phyloP scores from a whole-genome alignment of 2,888 invertebrate genomes.

The Habroteleia sp. region DNA sequence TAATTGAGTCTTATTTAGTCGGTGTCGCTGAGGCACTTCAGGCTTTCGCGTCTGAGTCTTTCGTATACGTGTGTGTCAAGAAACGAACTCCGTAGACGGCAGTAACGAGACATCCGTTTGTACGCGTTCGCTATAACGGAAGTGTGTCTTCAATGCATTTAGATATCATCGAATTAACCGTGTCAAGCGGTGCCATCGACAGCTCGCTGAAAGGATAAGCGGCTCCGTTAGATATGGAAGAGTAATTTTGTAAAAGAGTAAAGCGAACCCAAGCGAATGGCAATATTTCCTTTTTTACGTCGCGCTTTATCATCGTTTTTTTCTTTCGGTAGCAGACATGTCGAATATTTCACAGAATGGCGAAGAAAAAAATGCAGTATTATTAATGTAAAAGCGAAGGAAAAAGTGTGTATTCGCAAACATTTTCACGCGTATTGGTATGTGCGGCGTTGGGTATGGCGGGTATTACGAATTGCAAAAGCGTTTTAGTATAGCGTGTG shows the following conservation, averaged over 20 bases:
- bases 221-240: slow-evolving; percentile 16
- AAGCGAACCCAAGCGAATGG: slow-evolving; percentile 27
- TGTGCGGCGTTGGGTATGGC: slow-evolving; percentile 1
- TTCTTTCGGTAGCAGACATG: slow-evolving; percentile 6
- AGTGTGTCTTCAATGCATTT: slow-evolving; percentile 32
- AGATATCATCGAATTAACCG: slow-evolving; percentile 52
- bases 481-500: no score
- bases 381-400: slow-evolving; percentile 17
- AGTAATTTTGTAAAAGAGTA: slow-evolving; percentile 46
- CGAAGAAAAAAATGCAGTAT: slow-evolving; percentile 11
- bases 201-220: slow-evolving; percentile 23
- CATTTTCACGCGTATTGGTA: slow-evolving; percentile 24
- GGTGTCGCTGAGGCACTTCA: slow-evolving; percentile 12
- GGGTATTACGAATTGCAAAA: slow-evolving; percentile 4
- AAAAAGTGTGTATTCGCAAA: slow-evolving; percentile 17
- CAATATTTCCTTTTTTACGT: slow-evolving; percentile 15
- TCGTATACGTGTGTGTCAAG: neutral
- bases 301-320: neutral
- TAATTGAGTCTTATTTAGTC: slow-evolving; percentile 36
- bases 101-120: slow-evolving; percentile 47
- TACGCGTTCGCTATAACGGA: slow-evolving; percentile 13
- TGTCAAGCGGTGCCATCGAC: slow-evolving; percentile 24
- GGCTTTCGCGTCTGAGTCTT: neutral
- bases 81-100: slow-evolving; percentile 28
- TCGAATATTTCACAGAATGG: slow-evolving; percentile 23